Conservation (phyloP, 2,797 vertebrate genomes). For the Sandelia bainsii region DNA sequence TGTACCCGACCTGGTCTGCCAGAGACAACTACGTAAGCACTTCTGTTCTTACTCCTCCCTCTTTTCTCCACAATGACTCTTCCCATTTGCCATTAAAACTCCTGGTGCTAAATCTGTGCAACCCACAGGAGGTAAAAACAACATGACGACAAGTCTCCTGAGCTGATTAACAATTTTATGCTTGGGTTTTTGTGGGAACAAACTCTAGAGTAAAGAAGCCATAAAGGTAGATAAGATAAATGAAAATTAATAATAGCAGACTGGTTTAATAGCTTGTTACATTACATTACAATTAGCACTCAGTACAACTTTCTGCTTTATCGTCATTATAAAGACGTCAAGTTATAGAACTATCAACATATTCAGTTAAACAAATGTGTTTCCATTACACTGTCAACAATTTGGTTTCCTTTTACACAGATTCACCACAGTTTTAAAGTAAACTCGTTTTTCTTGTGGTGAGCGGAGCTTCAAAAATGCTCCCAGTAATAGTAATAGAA, state of each 20-base stretch:
- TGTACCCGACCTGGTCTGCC: constrained; percentile 99
- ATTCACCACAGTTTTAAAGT: neutral
- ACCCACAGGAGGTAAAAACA: neutral
- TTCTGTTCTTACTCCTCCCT: constrained; percentile 6
- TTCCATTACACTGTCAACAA: too few relatives aligned
- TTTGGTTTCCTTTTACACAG: neutral
- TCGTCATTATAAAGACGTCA: too few relatives aligned
- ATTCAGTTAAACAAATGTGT: too few relatives aligned
- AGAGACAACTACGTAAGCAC: constrained; percentile 97
- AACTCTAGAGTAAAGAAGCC: constrained; percentile 23
- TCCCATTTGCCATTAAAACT: neutral
- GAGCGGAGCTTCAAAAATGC: neutral
- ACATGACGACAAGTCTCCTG: neutral
- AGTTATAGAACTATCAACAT: too few relatives aligned
- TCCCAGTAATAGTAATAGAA: neutral
- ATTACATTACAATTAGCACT: neutral
- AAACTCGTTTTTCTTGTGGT: neutral
- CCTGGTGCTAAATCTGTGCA: neutral
- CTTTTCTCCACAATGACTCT: constrained; percentile 1
- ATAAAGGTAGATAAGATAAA: constrained; percentile 10
- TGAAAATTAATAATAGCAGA: too few relatives aligned
- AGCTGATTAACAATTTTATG: constrained; percentile 10
- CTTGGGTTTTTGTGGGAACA: constrained; percentile 24
- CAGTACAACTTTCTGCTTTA: too few relatives aligned
- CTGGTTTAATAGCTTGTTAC: too few relatives aligned